Conservation (phyloP, 2,888 invertebrate genomes). For the Sipha maydis region DNA sequence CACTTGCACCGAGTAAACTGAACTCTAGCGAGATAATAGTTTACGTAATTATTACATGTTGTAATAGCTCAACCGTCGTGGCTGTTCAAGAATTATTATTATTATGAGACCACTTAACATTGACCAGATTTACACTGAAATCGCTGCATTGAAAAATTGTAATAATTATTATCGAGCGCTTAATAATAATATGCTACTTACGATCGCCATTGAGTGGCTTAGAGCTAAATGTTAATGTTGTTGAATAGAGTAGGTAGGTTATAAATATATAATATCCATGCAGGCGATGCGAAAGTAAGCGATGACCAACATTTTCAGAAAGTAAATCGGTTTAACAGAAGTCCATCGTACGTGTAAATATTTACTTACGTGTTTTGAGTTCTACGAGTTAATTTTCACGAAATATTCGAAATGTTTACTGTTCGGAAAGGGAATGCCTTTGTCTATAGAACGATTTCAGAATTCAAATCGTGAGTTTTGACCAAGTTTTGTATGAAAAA, state of each 20-base stretch:
- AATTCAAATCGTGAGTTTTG: neutral
- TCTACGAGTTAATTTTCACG: no score
- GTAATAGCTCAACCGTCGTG: neutral
- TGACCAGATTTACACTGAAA: slow-evolving; percentile 18
- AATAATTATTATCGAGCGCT: neutral
- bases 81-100: neutral
- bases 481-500: neutral
- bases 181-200: neutral
- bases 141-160: neutral
- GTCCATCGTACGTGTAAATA: neutral
- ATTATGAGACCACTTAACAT: slow-evolving; percentile 27
- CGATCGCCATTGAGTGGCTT: neutral
- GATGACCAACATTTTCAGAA: neutral
- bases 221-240: no score
- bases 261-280: no score
- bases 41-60: neutral
- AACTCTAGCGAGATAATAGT: slow-evolving; percentile 12
- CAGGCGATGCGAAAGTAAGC: no score
- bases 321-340: neutral
- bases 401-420: no score
- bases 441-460: neutral
- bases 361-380: no score
- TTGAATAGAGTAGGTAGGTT: no score
- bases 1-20: neutral
- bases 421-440: neutral